Evolutionary conservation across 2,888 invertebrate species (phyloP).

Genomic region (Leptopilina myrica): DNA sequence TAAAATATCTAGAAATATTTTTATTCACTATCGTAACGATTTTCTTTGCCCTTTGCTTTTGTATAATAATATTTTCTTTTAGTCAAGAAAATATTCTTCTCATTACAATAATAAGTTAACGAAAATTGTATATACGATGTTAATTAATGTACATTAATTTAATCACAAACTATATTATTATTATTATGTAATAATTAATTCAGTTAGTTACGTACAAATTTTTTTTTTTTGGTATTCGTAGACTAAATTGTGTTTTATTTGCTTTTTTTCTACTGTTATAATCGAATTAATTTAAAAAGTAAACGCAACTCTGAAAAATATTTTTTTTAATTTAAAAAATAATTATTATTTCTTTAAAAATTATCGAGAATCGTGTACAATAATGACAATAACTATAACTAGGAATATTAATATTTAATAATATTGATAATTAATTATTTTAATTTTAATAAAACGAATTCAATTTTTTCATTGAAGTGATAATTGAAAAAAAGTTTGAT

Average conservation of each 20-base stretch:
- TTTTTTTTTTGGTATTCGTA: conserved; percentile 25
- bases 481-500: no score
- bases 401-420: no score
- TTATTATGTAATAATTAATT: no score
- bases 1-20: conserved; percentile 31
- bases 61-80: background rate
- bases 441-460: no score
- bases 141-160: background rate
- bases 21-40: background rate
- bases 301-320: no score
- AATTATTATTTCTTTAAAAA: no score
- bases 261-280: background rate
- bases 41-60: background rate
- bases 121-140: background rate
- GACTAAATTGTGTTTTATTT: background rate
- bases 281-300: background rate
- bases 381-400: no score
- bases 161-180: conserved; percentile 2
- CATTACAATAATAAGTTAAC: background rate
- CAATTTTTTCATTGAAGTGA: no score
- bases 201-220: conserved; percentile 5
- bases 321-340: no score
- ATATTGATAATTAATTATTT: no score
- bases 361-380: no score
- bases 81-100: background rate